Base-by-base conservation (phyloP, 1,140 invertebrate species). In the Drosophila varians region DNA sequence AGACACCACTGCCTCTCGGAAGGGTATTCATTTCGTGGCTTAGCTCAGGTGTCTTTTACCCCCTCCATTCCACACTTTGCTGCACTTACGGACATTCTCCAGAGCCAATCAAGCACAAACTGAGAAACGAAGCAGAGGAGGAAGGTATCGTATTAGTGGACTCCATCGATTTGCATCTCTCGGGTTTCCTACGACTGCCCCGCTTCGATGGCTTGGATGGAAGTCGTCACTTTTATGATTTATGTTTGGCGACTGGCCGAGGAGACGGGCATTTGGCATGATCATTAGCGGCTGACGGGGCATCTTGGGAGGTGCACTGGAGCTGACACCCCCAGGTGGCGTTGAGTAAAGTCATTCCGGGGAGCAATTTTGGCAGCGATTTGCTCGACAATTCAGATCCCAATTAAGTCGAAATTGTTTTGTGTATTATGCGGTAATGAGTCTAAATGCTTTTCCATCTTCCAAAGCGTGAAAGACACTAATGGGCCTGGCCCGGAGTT, bases 91-190 rank as follows among this genome's bases (percentile, higher is more conserved):
- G 57, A 83, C 62, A 83, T 82, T 83, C 80, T 78, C 70, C 74
- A 71, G 25, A 84, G 36, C 78, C 78, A 83, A 83, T 83, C 74
- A 83, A 70, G 74, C 78, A 83, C 72, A 61, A 66, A 69, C 60
- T 56, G 60, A 54, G 54, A 38, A 25, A 34, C 31, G 34, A 19
- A 38, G 36, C 38, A 31, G 47, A 23, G 45, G 65, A 14, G 19
- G 18, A 34, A 57, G 28, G 48, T 45, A 47, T 69, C 34, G 43
- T 21, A 23, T 43, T 40, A 16, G 28, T 55, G 16, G 25, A 48
- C 45, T 65, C 48, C 71, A 52, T 70, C 57, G 64, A 56, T 69
- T 79, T 83, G 64, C 79, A 82, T 74, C 74, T 79, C 70, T 76
- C 58, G 49, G 73, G 72, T 86, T 86, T 84, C 82, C 57, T 65